These are phyloP conservation scores for Rhea americana DNA, from an alignment of 2,113 vertebrate species.

Conservation along the genomic window DNA sequence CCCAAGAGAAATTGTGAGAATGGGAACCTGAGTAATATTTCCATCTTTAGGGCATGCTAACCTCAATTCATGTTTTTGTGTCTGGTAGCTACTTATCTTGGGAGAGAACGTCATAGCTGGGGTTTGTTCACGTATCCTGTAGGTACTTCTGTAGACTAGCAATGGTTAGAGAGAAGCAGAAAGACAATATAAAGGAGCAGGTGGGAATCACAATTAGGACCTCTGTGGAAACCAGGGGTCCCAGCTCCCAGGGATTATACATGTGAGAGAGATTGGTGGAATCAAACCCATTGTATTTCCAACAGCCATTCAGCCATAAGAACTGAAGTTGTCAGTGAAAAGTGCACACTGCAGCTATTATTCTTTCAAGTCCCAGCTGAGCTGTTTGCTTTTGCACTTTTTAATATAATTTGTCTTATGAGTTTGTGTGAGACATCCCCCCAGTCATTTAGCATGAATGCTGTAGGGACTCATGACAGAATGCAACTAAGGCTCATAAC, in stretches of 20 bases:
- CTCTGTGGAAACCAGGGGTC: neutral
- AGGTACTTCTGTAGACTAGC: neutral
- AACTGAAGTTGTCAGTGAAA: conserved; percentile 19
- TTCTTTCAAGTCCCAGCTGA: neutral
- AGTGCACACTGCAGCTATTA: neutral
- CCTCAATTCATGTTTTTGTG: neutral
- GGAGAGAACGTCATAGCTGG: neutral
- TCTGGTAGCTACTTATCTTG: neutral
- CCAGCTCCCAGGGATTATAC: neutral
- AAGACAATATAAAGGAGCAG: neutral
- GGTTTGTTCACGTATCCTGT: neutral
- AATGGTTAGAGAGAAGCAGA: neutral
- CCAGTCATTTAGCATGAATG: neutral
- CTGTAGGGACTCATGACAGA: neutral
- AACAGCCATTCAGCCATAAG: neutral
- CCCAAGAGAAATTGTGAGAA: neutral
- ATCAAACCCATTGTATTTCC: conserved; percentile 7
- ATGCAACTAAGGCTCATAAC: neutral
- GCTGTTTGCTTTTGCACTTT: conserved; percentile 48
- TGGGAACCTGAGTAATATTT: neutral
- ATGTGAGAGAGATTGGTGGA: neutral
- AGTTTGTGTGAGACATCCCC: neutral
- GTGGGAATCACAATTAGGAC: neutral
- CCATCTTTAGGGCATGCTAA: neutral
- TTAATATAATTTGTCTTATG: conserved; percentile 37